phyloP scores from a whole-genome alignment of 2,888 invertebrate species.

The Pristionchus arcanus region DNA sequence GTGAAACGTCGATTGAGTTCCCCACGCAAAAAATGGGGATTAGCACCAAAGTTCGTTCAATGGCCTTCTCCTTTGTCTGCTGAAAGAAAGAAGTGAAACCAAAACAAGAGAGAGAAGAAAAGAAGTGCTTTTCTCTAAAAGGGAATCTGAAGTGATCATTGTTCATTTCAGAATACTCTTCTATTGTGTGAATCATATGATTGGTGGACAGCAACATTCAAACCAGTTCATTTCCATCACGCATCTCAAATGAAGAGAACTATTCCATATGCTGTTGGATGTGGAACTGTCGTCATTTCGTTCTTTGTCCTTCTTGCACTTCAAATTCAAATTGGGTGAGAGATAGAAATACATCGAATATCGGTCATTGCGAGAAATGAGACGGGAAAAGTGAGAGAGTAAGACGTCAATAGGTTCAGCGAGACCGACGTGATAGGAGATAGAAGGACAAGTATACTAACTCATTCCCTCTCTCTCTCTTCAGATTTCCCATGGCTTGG shows the following conservation, averaged over 20 bases:
- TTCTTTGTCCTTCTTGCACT: constrained; percentile 45
- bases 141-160: neutral
- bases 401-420: neutral
- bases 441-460: neutral
- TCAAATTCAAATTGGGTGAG: constrained; percentile 52
- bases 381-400: neutral
- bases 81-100: neutral
- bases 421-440: neutral
- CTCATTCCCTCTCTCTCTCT: neutral
- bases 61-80: neutral
- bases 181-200: constrained; percentile 46
- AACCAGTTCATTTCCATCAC: constrained; percentile 46
- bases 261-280: constrained; percentile 43
- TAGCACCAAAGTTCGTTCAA: neutral
- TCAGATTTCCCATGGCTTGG: constrained; percentile 49
- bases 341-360: neutral
- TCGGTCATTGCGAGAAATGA: neutral
- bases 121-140: neutral
- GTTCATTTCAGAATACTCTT: constrained; percentile 38
- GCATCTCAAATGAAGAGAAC: constrained; percentile 17
- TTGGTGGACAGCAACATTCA: constrained; percentile 52
- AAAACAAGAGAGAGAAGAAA: neutral
- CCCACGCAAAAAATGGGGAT: neutral
- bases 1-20: constrained; percentile 13
- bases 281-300: constrained; percentile 14